phyloP scores from a whole-genome alignment of 1,140 invertebrate genomes.

The Camponotus pennsylvanicus region DNA sequence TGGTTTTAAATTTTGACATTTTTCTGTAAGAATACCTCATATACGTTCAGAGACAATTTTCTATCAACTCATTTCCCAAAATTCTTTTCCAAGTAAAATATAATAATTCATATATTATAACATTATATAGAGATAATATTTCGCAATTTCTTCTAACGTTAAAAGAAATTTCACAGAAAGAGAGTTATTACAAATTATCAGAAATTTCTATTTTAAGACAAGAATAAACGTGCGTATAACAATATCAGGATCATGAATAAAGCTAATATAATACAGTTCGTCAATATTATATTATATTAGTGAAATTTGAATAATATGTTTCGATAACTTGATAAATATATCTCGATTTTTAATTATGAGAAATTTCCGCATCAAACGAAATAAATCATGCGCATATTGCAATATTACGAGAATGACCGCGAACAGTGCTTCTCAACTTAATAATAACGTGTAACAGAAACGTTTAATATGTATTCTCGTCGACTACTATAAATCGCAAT shows the following conservation, averaged over 20 bases:
- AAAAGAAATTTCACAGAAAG: not conserved
- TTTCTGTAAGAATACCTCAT: not conserved
- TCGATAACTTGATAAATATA: not conserved
- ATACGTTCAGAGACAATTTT: not conserved
- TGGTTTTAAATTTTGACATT: not conserved
- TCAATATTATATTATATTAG: not conserved
- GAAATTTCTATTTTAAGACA: not conserved
- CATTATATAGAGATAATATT: not conserved
- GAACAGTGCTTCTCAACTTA: constrained; percentile 11
- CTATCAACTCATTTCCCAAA: not conserved
- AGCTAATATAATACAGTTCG: not conserved
- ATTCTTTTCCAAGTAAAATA: not conserved
- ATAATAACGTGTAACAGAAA: not conserved
- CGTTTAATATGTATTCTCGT: not conserved
- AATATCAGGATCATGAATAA: not conserved
- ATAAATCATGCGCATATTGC: constrained; percentile 5
- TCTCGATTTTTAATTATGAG: not conserved
- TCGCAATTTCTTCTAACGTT: not conserved
- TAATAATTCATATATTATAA: not conserved
- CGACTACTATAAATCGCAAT: not conserved
- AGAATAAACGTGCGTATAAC: not conserved
- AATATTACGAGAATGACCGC: not conserved
- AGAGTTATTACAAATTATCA: not conserved
- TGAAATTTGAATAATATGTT: not conserved
- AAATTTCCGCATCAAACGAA: not conserved